Percentiles rank a stretch among this genome's conserved stretches.
Conservation (phyloP, 2,888 invertebrate species). For the Oligia latruncula region DNA sequence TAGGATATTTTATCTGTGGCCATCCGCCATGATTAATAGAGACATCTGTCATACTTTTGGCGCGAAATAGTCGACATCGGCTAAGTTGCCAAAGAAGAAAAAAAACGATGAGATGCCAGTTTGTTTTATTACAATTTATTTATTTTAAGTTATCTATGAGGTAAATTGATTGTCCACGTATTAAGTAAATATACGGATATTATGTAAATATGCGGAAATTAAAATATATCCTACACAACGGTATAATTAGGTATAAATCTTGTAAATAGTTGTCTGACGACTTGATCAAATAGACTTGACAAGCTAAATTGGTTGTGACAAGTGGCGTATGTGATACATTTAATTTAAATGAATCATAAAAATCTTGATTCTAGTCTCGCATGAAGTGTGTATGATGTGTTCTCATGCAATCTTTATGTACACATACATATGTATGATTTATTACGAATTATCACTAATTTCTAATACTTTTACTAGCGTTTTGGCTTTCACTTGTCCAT, state of each 20-base stretch:
- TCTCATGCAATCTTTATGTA: slow-evolving; percentile 55
- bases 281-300: slow-evolving; percentile 48
- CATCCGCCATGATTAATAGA: slow-evolving; percentile 29
- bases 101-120: slow-evolving; percentile 5
- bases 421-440: slow-evolving; percentile 60
- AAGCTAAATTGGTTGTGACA: slow-evolving; percentile 49
- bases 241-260: slow-evolving; percentile 36
- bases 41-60: slow-evolving; percentile 44
- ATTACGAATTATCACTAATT: slow-evolving; percentile 63
- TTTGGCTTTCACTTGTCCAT: slow-evolving; percentile 60
- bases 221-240: slow-evolving; percentile 23
- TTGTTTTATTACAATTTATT: slow-evolving; percentile 20
- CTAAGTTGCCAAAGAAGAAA: too few species aligned
- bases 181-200: slow-evolving; percentile 32
- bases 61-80: slow-evolving; percentile 23
- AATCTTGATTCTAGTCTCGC: slow-evolving; percentile 40
- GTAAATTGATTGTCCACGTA: slow-evolving; percentile 5
- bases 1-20: slow-evolving; percentile 31
- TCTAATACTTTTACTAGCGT: slow-evolving; percentile 57
- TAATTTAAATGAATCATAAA: slow-evolving; percentile 44
- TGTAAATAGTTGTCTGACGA: slow-evolving; percentile 32
- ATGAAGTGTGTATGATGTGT: slow-evolving; percentile 36
- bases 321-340: slow-evolving; percentile 44
- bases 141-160: slow-evolving; percentile 32
- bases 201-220: slow-evolving; percentile 37